Percentiles rank a stretch among this genome's conserved stretches.
phyloP scores from a whole-genome alignment of 2,797 vertebrate genomes.

The Oophaga sylvatica region DNA sequence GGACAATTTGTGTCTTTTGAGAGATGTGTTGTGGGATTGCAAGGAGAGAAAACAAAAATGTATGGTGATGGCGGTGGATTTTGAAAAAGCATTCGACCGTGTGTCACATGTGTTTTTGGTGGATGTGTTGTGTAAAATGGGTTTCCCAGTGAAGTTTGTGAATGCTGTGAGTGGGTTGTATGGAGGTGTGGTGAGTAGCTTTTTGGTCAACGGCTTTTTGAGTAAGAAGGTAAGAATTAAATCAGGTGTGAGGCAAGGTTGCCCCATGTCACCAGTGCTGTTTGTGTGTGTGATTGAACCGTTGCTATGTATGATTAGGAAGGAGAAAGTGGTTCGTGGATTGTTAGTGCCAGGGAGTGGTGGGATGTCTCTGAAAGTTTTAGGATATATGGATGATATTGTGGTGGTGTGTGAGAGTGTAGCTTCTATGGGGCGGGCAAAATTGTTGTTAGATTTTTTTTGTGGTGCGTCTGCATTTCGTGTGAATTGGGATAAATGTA shows the following conservation, averaged over 20 bases:
- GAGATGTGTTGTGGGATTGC: neutral
- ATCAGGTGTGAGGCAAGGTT: neutral
- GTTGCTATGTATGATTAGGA: neutral
- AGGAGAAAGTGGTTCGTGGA: neutral
- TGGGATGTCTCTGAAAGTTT: neutral
- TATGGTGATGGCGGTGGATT: neutral
- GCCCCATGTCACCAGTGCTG: neutral
- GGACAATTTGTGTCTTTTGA: neutral
- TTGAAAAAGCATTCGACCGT: neutral
- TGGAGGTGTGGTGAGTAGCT: neutral
- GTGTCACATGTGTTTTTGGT: neutral
- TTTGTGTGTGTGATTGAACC: neutral
- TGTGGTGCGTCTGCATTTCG: neutral
- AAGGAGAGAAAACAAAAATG: neutral
- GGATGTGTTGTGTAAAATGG: neutral
- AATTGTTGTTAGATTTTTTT: neutral
- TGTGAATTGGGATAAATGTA: neutral
- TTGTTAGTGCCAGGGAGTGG: neutral
- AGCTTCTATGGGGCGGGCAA: neutral
- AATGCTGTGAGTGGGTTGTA: neutral
- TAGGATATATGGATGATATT: slow-evolving; percentile 21
- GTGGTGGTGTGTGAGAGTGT: neutral
- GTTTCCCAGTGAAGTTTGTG: neutral
- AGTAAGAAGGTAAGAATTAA: neutral
- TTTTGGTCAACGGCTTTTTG: neutral